These are phyloP conservation scores for Muschampia staudingeri DNA, from an alignment of 2,888 invertebrate genomes.

Conservation along the genomic window DNA sequence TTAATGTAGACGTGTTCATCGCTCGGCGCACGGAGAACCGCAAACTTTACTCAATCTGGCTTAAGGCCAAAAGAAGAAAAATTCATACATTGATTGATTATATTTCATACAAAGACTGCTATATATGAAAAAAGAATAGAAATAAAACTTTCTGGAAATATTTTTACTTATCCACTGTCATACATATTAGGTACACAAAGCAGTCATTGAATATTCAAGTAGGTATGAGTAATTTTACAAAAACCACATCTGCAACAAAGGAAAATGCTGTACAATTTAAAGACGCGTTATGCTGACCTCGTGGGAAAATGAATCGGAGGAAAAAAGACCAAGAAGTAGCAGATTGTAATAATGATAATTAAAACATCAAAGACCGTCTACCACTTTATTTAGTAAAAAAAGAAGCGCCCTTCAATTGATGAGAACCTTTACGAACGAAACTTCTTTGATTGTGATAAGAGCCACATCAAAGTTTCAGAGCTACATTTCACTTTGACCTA, in stretches of 20 bases:
- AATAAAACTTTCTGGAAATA: slow-evolving; percentile 3
- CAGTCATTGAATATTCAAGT: neutral
- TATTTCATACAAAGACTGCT: neutral
- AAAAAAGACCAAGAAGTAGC: slow-evolving; percentile 3
- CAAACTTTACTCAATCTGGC: slow-evolving; percentile 23
- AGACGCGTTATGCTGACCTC: neutral
- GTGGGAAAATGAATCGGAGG: neutral
- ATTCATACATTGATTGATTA: slow-evolving; percentile 23
- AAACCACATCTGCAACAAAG: slow-evolving; percentile 2
- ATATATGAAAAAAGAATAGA: neutral
- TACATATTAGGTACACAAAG: neutral
- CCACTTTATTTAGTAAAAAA: slow-evolving; percentile 27
- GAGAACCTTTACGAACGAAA: slow-evolving; percentile 18
- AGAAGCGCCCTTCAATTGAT: slow-evolving; percentile 15
- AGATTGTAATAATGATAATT: slow-evolving; percentile 24
- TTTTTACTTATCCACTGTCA: neutral
- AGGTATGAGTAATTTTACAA: neutral
- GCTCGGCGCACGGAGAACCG: slow-evolving; percentile 23
- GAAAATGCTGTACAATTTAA: neutral
- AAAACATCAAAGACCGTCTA: slow-evolving; percentile 7
- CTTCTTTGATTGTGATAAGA: slow-evolving; percentile 29
- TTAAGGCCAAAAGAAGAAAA: slow-evolving; percentile 29
- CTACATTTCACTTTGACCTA: slow-evolving; percentile 29
- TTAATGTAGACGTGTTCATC: slow-evolving; percentile 41
- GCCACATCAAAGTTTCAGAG: slow-evolving; percentile 16